These are phyloP conservation scores for Argyra leucocephala DNA, from an alignment of 2,888 invertebrate genomes.

Conservation along the genomic window DNA sequence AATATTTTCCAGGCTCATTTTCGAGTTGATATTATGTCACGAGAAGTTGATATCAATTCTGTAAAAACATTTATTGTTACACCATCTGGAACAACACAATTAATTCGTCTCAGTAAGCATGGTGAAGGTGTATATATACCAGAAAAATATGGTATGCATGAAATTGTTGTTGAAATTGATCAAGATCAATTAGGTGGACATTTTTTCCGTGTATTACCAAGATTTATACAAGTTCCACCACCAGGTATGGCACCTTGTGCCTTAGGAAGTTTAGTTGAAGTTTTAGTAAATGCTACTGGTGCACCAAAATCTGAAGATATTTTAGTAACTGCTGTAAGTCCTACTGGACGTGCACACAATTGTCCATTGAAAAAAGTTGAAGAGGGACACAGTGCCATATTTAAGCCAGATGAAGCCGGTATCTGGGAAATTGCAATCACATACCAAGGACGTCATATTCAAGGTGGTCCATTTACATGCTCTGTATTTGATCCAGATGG, in stretches of 20 bases:
- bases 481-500: conserved; percentile 91
- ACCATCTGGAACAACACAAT: conserved; percentile 60
- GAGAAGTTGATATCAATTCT: conserved; percentile 60
- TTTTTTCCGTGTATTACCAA: conserved; percentile 80
- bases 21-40: conserved; percentile 61
- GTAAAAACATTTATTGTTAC: conserved; percentile 69
- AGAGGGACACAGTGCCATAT: conserved; percentile 88
- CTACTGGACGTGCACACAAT: conserved; percentile 70
- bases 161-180: conserved; percentile 57
- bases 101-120: conserved; percentile 54
- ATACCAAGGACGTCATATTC: conserved; percentile 91
- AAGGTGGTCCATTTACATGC: conserved; percentile 93
- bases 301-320: conserved; percentile 72
- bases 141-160: conserved; percentile 87
- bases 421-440: conserved; percentile 94
- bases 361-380: conserved; percentile 79
- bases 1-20: conserved; percentile 56
- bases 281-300: conserved; percentile 78
- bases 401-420: conserved; percentile 94
- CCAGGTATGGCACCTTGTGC: conserved; percentile 94
- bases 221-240: conserved; percentile 74
- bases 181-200: conserved; percentile 53
- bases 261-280: conserved; percentile 89
- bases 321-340: conserved; percentile 84
- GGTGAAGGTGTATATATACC: conserved; percentile 80